Evolutionary conservation across 2,888 invertebrate genomes (phyloP), one percentile per base, ranked within the genome.

Genomic region (Leucophora obtusa): DNA sequence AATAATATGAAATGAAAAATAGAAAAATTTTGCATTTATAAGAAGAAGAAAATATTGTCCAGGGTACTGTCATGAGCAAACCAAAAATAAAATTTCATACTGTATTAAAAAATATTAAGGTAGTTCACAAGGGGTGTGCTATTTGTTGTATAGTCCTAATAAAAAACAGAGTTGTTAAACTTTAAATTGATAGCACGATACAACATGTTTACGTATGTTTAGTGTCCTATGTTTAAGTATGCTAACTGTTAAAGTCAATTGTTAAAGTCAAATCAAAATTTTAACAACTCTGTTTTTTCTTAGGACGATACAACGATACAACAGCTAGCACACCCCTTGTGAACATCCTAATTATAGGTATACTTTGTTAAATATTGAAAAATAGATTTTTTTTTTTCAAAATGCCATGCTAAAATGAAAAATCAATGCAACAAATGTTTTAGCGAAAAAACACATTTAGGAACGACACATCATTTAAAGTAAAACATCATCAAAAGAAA

Each of bases 391-490:
- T 54, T 2, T 60, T 62, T 72, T 59, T 47, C 9, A 33, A 69
- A 68, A 80, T 78, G 63, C 79, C 79, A 78, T 62, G 77, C 77
- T 62, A 68, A 78, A 76, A 84, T 87, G 86, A 86, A 86, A 86
- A 86, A 88, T 86, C 85, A 85, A 86, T 86, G 85, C 86, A 84
- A 86, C 86, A 86, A 76, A 82, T 82, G 66, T 70, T 77, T 72
- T 85, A 82, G 85, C 86, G 84, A 84, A 86, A 86, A 84, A 84
- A 85, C 84, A 86, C 87, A 86, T 87, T 87, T 87, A 86, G 85
- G 83, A 85, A 86, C 84, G 86, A 87, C 88, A 88, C 85, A 87
- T 88, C 88, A 88, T 88, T 88, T 88, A 86, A 85, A 86, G 84
- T 85, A 85, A 88, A 85, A 84, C 86, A 86, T 87, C 88, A 86